Base-by-base conservation (phyloP, 2,888 invertebrate genomes). In the Stenodema calcarata region DNA sequence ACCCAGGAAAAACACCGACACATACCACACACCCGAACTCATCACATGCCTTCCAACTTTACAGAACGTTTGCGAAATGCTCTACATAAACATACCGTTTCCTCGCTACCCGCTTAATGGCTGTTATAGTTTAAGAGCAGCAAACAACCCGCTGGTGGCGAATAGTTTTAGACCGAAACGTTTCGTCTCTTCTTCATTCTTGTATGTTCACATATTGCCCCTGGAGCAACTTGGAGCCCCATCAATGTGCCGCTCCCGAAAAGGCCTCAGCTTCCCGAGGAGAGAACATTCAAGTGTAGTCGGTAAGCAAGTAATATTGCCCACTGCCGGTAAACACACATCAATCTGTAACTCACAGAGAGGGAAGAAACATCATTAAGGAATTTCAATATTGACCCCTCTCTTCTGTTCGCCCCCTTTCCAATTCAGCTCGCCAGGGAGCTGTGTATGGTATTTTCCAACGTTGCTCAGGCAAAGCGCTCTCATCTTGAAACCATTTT, bases 301-400 rank as follows among this genome's bases (percentile, higher is more conserved):
- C n/a, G 28, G 47, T 28, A 27, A 47, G 84, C 86, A 86, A 86
- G 86, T 86, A 86, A 86, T 86, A 86, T 86, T 86, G 86, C 86
- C 86, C 79, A 86, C 79, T 86, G 79, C 86, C 28, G 27, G 79
- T 79, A 86, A 86, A 86, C 86, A 86, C 79, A 62, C 86, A 86
- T 86, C 86, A 86, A 86, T 79, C 79, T 69, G 79, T 54, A 62
- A 42, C 79, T 86, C 86, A 86, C 80, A 70, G 35, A 44, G 73
- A 69, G 86, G 81, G 86, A 86, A 86, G 86, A 86, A 86, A 86
- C 86, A 86, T 86, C 86, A 86, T 86, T 86, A 86, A 86, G 86
- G 86, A 86, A 86, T 86, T 86, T 86, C 86, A 86, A 86, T 86
- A 86, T 86, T 86, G 86, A 86, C 86, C 69, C n/a, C 79, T 69